Base-by-base conservation (phyloP, 2,797 vertebrate genomes). In the Rallus crepitans region DNA sequence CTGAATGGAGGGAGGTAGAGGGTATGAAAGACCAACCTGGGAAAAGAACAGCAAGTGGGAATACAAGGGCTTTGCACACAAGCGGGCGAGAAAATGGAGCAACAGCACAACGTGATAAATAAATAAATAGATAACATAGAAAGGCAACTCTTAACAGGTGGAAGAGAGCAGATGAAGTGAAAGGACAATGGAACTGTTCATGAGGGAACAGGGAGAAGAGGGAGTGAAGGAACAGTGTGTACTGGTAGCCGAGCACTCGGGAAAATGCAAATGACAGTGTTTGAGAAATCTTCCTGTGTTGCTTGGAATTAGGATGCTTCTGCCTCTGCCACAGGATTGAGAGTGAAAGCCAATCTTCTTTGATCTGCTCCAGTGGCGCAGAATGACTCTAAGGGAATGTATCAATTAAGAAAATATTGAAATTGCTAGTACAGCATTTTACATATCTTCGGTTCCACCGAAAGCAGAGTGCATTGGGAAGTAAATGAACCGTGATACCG, bases 321-420 rank as follows among this genome's bases (percentile, higher is more conserved):
- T 87, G 76, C 64, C 66, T 93, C 64, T 83, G 81, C 53, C 0
- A 9, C 82, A 60, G 79, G 48, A 78, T 28, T 78, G 52, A 77
- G 87, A 90, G 28, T 45, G 61, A 95, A 94, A 96, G 73, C 47
- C 82, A 93, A 35, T 96, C 87, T 93, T 89, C 83, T 89, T 95
- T 97, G 87, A 96, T 97, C 93, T 94, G 94, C 95, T 97, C 42
- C 80, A 97, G 68, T 68, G 77, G 89, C 92, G 95, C 89, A 91
- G 90, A 94, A 57, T 89, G 89, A 88, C 95, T 95, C 89, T 33
- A 55, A 95, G 84, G 92, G 82, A 95, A 95, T 91, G 70, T 91
- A 96, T 92, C 96, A 97, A 94, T 97, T 96, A 96, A 96, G 91
- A 95, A 95, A 97, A 97, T 93, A 96, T 18, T 95, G 95, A 94